Evolutionary conservation across 2,888 invertebrate species (phyloP).

Genomic region (Diadegma fenestrale): DNA sequence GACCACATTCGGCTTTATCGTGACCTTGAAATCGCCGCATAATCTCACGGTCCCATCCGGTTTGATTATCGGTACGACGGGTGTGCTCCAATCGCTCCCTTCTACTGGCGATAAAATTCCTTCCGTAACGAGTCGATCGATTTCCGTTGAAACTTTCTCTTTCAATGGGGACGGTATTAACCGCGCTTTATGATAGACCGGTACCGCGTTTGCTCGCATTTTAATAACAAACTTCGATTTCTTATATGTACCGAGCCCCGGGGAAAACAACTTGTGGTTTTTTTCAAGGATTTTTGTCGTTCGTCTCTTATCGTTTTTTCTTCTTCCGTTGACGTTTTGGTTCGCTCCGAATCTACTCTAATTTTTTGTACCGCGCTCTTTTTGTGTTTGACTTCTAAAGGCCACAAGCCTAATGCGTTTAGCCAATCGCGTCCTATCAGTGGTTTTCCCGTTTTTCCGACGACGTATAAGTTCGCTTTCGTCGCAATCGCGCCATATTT

Average conservation of each 20-base stretch:
- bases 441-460: constrained; percentile 47
- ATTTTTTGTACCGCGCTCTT: constrained; percentile 26
- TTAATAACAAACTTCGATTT: constrained; percentile 50
- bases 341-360: constrained; percentile 7
- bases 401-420: constrained; percentile 59
- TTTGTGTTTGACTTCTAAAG: constrained; percentile 25
- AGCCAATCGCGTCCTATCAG: constrained; percentile 65
- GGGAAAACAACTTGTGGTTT: constrained; percentile 45
- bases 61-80: constrained; percentile 75
- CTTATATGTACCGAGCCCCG: constrained; percentile 55
- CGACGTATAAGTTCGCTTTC: constrained; percentile 47
- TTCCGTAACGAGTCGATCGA: constrained; percentile 53
- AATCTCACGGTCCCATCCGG: constrained; percentile 72
- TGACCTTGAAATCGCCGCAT: no score
- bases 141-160: constrained; percentile 53
- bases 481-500: constrained; percentile 19
- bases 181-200: constrained; percentile 65
- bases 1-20: no score
- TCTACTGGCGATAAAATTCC: constrained; percentile 69
- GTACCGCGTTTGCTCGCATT: constrained; percentile 63
- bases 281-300: constrained; percentile 27
- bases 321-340: constrained; percentile 12
- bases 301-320: constrained; percentile 10
- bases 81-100: constrained; percentile 74
- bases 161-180: constrained; percentile 53